A percentile compares a stretch with the other conserved stretches of the same genome.
Evolutionary conservation across 2,797 vertebrate species (phyloP).

Genomic region (Lacerta bilineata): DNA sequence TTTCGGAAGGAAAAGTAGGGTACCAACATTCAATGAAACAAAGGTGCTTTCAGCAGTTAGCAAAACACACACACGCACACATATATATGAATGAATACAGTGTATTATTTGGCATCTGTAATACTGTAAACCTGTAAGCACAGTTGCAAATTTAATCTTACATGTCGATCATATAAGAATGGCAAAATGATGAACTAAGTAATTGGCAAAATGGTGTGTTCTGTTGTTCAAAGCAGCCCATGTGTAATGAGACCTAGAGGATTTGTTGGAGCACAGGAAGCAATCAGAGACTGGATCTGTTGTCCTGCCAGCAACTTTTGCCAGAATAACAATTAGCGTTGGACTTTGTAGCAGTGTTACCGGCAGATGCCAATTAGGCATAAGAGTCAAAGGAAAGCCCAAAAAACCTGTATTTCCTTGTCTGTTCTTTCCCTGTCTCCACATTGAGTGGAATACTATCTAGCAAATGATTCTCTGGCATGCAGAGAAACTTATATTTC

Average conservation of each 20-base stretch:
- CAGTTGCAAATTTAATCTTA: neutral
- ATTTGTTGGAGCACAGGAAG: conserved; percentile 2
- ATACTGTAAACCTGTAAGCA: neutral
- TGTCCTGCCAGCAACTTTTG: conserved; percentile 31
- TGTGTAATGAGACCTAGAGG: conserved; percentile 4
- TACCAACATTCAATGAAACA: no score
- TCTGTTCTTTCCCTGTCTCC: neutral
- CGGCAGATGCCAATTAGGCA: conserved; percentile 14
- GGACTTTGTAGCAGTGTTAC: neutral
- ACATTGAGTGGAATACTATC: conserved; percentile 29
- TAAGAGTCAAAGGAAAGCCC: conserved; percentile 20
- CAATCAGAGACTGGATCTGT: conserved; percentile 7
- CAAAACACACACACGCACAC: no score
- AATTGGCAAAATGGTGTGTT: neutral
- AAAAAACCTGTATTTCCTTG: neutral
- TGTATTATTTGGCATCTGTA: neutral
- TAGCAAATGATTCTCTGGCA: conserved; percentile 32
- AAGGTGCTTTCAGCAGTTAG: no score
- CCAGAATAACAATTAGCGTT: conserved; percentile 38
- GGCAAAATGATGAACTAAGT: conserved; percentile 7
- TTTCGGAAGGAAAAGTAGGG: no score
- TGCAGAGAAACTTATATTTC: neutral
- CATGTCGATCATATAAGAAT: neutral
- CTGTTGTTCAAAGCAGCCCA: neutral
- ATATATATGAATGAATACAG: neutral